phyloP scores from a whole-genome alignment of 2,113 vertebrate species.

The Haemorhous mexicanus region DNA sequence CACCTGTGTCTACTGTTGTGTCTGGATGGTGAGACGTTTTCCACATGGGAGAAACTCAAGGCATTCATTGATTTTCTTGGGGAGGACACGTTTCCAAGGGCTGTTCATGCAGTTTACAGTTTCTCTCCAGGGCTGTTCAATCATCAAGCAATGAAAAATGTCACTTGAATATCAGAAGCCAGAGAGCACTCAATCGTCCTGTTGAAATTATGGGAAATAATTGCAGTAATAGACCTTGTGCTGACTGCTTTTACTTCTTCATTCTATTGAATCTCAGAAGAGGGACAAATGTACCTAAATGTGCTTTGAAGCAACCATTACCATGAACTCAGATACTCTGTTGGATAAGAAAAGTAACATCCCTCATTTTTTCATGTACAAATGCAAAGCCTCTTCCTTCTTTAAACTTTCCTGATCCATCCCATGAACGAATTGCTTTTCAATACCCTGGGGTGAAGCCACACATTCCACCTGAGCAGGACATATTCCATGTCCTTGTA shows the following conservation, averaged over 20 bases:
- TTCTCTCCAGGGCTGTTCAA: not conserved
- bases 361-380: not conserved
- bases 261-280: not conserved
- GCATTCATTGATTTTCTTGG: not conserved
- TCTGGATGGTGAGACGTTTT: not conserved
- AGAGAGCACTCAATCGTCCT: not conserved
- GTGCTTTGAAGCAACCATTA: not conserved
- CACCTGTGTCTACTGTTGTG: not conserved
- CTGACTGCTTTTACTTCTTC: not conserved
- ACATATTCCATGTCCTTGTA: not conserved
- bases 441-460: not conserved
- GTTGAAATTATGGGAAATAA: not conserved
- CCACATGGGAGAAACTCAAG: not conserved
- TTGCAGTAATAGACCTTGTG: not conserved
- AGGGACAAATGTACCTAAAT: not conserved
- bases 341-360: not conserved
- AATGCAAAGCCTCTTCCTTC: not conserved
- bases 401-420: not conserved
- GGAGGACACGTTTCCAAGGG: not conserved
- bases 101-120: not conserved
- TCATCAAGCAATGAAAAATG: not conserved
- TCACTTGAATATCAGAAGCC: not conserved
- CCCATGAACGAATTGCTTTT: not conserved
- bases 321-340: not conserved
- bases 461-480: not conserved